phyloP scores from a whole-genome alignment of 2,888 invertebrate genomes.

The Phrixothrix hirtus region DNA sequence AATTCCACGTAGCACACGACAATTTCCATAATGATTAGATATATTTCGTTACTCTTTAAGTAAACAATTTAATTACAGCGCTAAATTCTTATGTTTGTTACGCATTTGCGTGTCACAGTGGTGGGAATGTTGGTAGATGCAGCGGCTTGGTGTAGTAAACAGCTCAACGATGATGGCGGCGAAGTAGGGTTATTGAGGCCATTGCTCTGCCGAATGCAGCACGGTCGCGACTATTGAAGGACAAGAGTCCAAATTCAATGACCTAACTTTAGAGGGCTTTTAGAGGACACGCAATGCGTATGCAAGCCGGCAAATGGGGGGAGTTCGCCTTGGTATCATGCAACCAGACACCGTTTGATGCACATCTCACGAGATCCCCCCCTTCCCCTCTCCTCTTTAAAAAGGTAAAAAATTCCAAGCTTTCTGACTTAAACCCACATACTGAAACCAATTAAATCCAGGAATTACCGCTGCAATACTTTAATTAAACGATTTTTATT shows the following conservation, averaged over 20 bases:
- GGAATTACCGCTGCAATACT: too few relatives aligned
- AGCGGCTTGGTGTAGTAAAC: conserved; percentile 20
- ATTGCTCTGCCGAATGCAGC: conserved; percentile 52
- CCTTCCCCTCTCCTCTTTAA: neutral
- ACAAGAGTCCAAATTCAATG: conserved; percentile 59
- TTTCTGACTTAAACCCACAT: too few relatives aligned
- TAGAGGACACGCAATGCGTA: conserved; percentile 57
- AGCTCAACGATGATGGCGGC: conserved; percentile 37
- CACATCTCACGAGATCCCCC: conserved; percentile 13
- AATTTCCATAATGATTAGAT: conserved; percentile 14
- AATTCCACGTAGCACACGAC: conserved; percentile 6
- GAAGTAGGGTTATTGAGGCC: conserved; percentile 46
- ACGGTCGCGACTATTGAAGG: conserved; percentile 53
- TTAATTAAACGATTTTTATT: too few relatives aligned
- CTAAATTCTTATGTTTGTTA: conserved; percentile 23
- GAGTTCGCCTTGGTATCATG: conserved; percentile 21
- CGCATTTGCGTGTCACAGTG: conserved; percentile 18
- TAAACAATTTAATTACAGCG: conserved; percentile 25
- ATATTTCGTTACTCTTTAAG: conserved; percentile 12
- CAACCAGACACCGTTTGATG: conserved; percentile 18
- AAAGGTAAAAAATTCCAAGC: neutral
- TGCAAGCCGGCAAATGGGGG: conserved; percentile 37
- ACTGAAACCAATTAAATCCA: neutral
- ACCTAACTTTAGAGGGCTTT: conserved; percentile 58
- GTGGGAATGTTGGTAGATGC: conserved; percentile 6